phyloP scores from a whole-genome alignment of 2,797 vertebrate species.

The Miichthys miiuy region DNA sequence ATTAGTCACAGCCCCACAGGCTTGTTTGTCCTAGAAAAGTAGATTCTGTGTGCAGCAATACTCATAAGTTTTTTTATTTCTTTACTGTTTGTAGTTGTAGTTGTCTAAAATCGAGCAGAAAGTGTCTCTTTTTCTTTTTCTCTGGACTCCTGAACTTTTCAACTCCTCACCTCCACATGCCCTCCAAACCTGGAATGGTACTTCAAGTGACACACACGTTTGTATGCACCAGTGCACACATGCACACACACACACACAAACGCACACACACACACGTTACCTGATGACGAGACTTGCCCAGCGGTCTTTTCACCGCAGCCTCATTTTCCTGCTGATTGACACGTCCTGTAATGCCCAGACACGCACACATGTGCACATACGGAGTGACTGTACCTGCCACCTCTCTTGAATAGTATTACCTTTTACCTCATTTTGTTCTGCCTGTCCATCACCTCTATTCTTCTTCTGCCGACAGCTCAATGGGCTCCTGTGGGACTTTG shows the following conservation, averaged over 20 bases:
- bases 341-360: constrained; percentile 45
- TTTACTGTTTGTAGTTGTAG: neutral
- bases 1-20: neutral
- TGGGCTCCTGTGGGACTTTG: constrained; percentile 73
- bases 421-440: constrained; percentile 84
- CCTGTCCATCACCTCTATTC: constrained; percentile 82
- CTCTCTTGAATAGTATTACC: constrained; percentile 82
- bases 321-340: constrained; percentile 76
- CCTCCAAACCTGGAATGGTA: constrained; percentile 59
- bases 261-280: constrained; percentile 28
- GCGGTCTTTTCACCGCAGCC: constrained; percentile 70
- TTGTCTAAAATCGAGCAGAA: neutral
- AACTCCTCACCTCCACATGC: constrained; percentile 76
- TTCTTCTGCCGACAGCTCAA: constrained; percentile 78
- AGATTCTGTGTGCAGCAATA: neutral
- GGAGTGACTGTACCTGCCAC: constrained; percentile 79
- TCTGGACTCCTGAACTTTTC: constrained; percentile 81
- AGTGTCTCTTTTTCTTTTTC: neutral
- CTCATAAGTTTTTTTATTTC: neutral
- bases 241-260: constrained; percentile 15
- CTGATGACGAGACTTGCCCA: constrained; percentile 70
- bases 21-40: neutral
- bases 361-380: constrained; percentile 49
- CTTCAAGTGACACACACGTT: constrained; percentile 47
- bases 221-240: constrained; percentile 4